Conservation (phyloP, 2,888 invertebrate species). For the Ennomos fuscantarius region DNA sequence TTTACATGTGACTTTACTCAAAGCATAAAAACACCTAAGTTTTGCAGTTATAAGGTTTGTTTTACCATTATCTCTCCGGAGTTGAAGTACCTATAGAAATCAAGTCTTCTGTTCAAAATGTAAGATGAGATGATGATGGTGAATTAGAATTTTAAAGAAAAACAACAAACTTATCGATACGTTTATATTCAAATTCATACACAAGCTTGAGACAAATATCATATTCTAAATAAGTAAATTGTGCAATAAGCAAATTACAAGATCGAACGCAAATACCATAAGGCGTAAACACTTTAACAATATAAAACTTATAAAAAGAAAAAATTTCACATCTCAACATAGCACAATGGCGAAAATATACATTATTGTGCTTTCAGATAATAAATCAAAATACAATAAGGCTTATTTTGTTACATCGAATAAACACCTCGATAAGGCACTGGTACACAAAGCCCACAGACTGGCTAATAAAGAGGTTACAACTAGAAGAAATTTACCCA, state of each 20-base stretch:
- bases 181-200: conserved; percentile 53
- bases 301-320: conserved; percentile 39
- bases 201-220: conserved; percentile 66
- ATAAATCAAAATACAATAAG: conserved; percentile 1
- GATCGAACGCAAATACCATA: conserved; percentile 47
- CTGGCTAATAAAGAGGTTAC: conserved; percentile 6
- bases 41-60: too few relatives aligned
- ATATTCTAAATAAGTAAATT: conserved; percentile 64
- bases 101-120: too few relatives aligned
- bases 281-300: conserved; percentile 60
- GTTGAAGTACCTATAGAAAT: too few relatives aligned
- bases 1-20: too few relatives aligned
- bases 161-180: conserved; percentile 15
- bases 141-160: neutral
- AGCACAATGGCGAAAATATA: conserved; percentile 1
- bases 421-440: conserved; percentile 40
- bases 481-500: conserved; percentile 8
- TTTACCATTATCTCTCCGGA: too few relatives aligned
- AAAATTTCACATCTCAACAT: conserved; percentile 32
- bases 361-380: conserved; percentile 20
- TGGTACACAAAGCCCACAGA: conserved; percentile 33
- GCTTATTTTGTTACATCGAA: conserved; percentile 8
- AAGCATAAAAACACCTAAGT: too few relatives aligned
- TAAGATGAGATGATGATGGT: too few relatives aligned
- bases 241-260: conserved; percentile 70